A percentile compares a stretch with the other conserved stretches of the same genome.
phyloP scores from a whole-genome alignment of 2,113 vertebrate species.

The Gymnarchus niloticus region DNA sequence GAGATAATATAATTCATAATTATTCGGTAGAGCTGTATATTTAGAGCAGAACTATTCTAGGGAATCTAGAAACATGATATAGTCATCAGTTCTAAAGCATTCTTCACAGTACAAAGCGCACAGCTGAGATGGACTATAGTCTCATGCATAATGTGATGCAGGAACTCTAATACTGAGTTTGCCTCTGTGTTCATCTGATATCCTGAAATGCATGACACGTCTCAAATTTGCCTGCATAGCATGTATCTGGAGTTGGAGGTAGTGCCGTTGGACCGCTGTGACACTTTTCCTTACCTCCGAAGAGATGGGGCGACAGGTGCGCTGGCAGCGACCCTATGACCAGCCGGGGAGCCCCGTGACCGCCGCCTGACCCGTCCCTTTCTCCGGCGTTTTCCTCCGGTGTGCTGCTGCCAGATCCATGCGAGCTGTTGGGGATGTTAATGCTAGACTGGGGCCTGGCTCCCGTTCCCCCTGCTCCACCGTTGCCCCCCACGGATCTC shows the following conservation, averaged over 20 bases:
- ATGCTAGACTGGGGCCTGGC: conserved; percentile 60
- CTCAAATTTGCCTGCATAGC: not conserved
- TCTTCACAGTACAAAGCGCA: not conserved
- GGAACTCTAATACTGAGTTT: too few species aligned
- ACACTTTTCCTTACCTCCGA: conserved; percentile 73
- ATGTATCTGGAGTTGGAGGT: not conserved
- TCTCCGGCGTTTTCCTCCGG: conserved; percentile 67
- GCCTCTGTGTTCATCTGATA: too few species aligned
- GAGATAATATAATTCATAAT: too few species aligned
- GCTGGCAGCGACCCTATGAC: conserved; percentile 83
- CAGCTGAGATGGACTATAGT: not conserved
- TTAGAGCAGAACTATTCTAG: not conserved
- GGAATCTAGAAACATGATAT: not conserved
- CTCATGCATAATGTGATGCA: not conserved
- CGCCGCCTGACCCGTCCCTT: conserved; percentile 51
- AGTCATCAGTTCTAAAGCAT: too few species aligned
- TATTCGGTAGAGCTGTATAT: not conserved
- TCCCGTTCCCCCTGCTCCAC: conserved; percentile 49
- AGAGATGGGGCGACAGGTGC: conserved; percentile 89
- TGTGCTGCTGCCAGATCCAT: conserved; percentile 82
- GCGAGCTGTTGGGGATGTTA: conserved; percentile 78
- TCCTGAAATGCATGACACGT: too few species aligned
- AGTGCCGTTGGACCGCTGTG: not conserved
- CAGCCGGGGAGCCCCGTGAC: conserved; percentile 67
- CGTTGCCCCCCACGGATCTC: conserved; percentile 56